These are phyloP conservation scores for Idris sp. DNA, from an alignment of 1,140 invertebrate species.

Conservation along the genomic window DNA sequence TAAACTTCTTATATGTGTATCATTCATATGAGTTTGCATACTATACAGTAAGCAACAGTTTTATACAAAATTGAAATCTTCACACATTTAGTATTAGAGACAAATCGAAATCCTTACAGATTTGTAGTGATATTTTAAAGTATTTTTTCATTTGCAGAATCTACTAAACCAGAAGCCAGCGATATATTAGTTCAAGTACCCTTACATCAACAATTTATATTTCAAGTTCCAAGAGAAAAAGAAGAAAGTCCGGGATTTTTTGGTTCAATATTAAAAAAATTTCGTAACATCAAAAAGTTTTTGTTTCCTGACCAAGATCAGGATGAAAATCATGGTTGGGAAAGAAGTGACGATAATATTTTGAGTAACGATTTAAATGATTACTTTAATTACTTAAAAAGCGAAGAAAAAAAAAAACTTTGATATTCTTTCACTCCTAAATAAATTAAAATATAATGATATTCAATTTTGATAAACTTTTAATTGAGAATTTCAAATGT, in stretches of 20 bases:
- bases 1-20: too few species aligned
- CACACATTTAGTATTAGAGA: too few species aligned
- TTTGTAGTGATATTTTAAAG: constrained; percentile 2
- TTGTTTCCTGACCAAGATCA: constrained; percentile 52
- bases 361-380: constrained; percentile 33
- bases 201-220: constrained; percentile 67
- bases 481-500: too few species aligned
- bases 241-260: constrained; percentile 58
- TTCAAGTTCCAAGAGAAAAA: constrained; percentile 66
- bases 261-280: constrained; percentile 61
- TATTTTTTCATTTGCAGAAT: constrained; percentile 24
- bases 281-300: constrained; percentile 63
- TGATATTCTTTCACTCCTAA: too few species aligned
- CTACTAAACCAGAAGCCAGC: constrained; percentile 7
- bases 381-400: constrained; percentile 21
- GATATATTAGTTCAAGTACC: constrained; percentile 64
- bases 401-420: too few species aligned
- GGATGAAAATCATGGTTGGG: constrained; percentile 13
- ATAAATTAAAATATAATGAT: constrained; percentile 28
- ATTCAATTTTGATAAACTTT: too few species aligned
- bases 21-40: too few species aligned
- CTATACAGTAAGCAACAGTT: too few species aligned
- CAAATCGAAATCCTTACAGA: too few species aligned
- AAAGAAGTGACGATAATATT: too few species aligned
- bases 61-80: too few species aligned